Conservation (phyloP, 1,140 invertebrate species). For the Homarus americanus region DNA sequence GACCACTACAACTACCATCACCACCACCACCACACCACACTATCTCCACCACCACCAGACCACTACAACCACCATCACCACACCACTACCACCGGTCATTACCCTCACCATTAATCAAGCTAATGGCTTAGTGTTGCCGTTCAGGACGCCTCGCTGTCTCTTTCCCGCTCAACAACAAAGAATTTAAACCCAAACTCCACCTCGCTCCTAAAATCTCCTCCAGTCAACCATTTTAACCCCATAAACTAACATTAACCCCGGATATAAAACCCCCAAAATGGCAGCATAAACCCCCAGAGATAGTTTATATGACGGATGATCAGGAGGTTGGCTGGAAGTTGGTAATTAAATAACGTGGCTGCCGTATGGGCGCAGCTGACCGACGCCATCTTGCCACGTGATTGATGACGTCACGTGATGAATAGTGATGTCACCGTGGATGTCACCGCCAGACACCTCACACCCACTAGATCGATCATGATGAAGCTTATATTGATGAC, state of each 20-base stretch:
- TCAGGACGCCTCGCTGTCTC: background rate
- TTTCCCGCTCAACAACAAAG: background rate
- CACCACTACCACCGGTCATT: background rate
- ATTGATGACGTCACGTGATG: slow-evolving; percentile 48
- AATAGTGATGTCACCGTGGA: slow-evolving; percentile 31
- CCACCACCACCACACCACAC: slow-evolving; percentile 2
- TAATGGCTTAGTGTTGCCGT: slow-evolving; percentile 23
- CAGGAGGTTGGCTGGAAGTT: background rate
- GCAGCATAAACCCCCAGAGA: background rate
- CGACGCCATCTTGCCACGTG: slow-evolving; percentile 40
- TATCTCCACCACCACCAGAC: background rate
- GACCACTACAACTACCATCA: background rate
- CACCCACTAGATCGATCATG: slow-evolving; percentile 23
- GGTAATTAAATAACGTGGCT: slow-evolving; percentile 36
- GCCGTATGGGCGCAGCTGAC: slow-evolving; percentile 19
- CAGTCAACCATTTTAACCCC: background rate
- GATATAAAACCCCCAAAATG: background rate
- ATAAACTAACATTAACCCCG: background rate
- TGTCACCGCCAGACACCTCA: slow-evolving; percentile 3
- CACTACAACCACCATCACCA: background rate
- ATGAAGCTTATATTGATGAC: too few relatives aligned
- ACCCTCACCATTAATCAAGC: slow-evolving; percentile 17
- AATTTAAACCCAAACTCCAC: background rate
- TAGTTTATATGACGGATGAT: too few relatives aligned
- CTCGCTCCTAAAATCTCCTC: background rate